Evolutionary conservation across 53 echinoderm and acorn worm genomes (phyloP).

Genomic region (Holothuria leucospilota): DNA sequence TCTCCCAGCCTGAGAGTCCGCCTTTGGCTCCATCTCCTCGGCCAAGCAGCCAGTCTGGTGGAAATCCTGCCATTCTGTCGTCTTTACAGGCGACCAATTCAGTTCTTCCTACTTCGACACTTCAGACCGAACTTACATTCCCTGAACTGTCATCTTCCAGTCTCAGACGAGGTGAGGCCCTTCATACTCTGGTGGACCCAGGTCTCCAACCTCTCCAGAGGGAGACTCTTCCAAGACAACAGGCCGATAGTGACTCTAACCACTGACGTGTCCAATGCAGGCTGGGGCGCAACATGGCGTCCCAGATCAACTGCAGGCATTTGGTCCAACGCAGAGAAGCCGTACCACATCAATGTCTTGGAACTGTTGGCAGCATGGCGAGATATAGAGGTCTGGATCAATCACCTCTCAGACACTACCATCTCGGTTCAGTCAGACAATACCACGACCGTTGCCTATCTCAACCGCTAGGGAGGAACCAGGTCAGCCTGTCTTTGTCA

Average conservation of each 20-base stretch:
- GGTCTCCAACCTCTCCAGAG: background rate
- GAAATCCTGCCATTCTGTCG: background rate
- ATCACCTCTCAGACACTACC: background rate
- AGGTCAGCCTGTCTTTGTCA: too few relatives aligned
- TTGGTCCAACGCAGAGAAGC: background rate
- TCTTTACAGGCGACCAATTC: background rate
- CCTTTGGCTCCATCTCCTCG: conserved; percentile 13
- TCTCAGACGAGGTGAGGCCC: background rate
- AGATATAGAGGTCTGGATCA: background rate
- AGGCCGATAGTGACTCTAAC: conserved; percentile 1
- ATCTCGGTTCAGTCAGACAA: too few relatives aligned
- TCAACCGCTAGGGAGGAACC: background rate
- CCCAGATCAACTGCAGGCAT: background rate
- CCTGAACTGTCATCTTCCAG: too few relatives aligned
- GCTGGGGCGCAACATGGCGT: too few relatives aligned
- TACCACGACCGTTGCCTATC: too few relatives aligned
- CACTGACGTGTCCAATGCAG: conserved; percentile 37
- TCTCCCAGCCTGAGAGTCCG: background rate
- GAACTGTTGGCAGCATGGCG: conserved; percentile 12
- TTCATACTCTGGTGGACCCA: conserved; percentile 18
- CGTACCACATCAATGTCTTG: conserved; percentile 9
- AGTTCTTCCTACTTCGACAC: background rate
- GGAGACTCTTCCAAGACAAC: too few relatives aligned
- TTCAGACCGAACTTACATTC: too few relatives aligned
- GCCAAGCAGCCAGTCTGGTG: conserved; percentile 17